phyloP scores from a whole-genome alignment of 2,797 vertebrate genomes.

The Lacerta viridis region DNA sequence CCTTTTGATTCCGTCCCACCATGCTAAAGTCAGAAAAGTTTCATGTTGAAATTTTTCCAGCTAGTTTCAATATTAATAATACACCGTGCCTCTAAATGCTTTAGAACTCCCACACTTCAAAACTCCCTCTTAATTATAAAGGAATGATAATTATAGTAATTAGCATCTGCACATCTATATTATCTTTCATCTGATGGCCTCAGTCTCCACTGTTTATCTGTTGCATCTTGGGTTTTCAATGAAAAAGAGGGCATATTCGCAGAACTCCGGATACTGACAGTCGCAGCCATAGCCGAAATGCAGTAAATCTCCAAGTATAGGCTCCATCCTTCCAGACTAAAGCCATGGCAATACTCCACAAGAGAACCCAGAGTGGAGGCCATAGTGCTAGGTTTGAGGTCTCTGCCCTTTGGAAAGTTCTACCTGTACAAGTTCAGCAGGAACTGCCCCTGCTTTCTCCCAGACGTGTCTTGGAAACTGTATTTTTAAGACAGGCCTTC shows the following conservation, averaged over 20 bases:
- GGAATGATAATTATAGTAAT: constrained; percentile 34
- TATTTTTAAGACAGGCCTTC: no score
- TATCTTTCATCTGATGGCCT: not conserved
- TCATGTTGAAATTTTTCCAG: not conserved
- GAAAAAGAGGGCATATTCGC: not conserved
- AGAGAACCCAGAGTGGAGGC: not conserved
- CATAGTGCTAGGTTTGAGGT: not conserved
- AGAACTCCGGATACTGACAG: not conserved
- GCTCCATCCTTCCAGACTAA: not conserved
- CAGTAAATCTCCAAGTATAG: not conserved
- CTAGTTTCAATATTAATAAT: constrained; percentile 35
- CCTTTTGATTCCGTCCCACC: not conserved
- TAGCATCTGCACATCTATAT: constrained; percentile 33
- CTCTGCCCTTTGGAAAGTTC: no score
- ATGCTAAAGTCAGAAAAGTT: constrained; percentile 5
- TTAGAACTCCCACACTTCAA: constrained; percentile 30
- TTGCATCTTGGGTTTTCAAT: constrained; percentile 11
- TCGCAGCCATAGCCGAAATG: not conserved
- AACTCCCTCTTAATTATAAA: constrained; percentile 27
- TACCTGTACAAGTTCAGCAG: no score
- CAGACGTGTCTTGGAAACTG: no score
- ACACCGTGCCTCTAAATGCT: constrained; percentile 16
- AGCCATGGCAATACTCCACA: not conserved
- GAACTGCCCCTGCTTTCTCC: no score
- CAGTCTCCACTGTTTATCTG: constrained; percentile 15